phyloP scores from a whole-genome alignment of 2,888 invertebrate species.

The Gastrophysa polygoni region DNA sequence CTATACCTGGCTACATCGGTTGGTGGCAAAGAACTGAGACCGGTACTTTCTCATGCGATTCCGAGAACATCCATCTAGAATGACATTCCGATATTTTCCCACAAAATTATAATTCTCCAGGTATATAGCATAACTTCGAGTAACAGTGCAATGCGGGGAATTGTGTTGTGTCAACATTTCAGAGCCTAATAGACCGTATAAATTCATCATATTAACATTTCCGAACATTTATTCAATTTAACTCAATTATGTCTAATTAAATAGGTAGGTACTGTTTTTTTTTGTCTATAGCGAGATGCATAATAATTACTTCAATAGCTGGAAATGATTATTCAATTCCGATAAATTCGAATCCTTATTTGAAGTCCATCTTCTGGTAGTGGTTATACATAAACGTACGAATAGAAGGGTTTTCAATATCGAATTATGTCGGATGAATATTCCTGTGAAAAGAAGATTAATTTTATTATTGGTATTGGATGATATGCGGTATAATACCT shows the following conservation, averaged over 20 bases:
- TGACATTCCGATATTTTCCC: constrained; percentile 18
- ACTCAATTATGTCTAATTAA: constrained; percentile 16
- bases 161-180: constrained; percentile 18
- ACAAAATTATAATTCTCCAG: constrained; percentile 20
- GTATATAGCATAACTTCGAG: constrained; percentile 2
- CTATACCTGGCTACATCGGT: background rate
- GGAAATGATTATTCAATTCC: constrained; percentile 15
- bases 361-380: background rate
- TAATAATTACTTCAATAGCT: constrained; percentile 14
- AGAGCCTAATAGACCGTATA: constrained; percentile 10
- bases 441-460: too few relatives aligned
- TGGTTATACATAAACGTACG: background rate
- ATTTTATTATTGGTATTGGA: too few relatives aligned
- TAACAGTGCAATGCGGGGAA: constrained; percentile 12
- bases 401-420: background rate
- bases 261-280: background rate
- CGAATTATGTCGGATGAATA: too few relatives aligned
- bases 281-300: background rate
- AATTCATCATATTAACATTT: constrained; percentile 16
- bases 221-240: constrained; percentile 14
- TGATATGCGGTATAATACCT: too few relatives aligned
- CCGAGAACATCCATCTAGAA: constrained; percentile 5
- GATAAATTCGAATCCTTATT: constrained; percentile 16
- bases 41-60: constrained; percentile 6
- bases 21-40: background rate